Evolutionary conservation across 1,140 invertebrate genomes (phyloP).

Genomic region (Neomicropteryx cornuta): DNA sequence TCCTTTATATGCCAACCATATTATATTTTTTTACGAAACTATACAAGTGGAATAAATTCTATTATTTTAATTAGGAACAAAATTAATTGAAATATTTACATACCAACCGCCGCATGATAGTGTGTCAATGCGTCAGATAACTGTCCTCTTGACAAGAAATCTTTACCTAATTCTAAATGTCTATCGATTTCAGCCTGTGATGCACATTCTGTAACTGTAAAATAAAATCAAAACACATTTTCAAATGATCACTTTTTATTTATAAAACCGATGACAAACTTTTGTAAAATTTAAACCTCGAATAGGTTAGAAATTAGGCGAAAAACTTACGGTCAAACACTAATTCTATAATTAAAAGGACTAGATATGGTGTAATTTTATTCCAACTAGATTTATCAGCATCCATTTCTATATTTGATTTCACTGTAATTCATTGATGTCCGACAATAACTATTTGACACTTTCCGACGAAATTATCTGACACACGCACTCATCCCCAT

Average conservation of each 20-base stretch:
- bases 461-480: constrained; percentile 8
- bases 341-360: constrained; percentile 38
- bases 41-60: no score
- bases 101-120: constrained; percentile 96
- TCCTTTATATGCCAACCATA: neutral
- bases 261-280: neutral
- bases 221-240: constrained; percentile 13
- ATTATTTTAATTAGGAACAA: no score
- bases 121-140: constrained; percentile 93
- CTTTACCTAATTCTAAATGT: constrained; percentile 87
- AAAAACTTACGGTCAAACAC: constrained; percentile 34
- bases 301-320: constrained; percentile 8
- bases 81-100: no score
- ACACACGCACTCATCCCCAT: constrained; percentile 12
- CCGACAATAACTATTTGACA: constrained; percentile 4
- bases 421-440: constrained; percentile 7
- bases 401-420: constrained; percentile 9
- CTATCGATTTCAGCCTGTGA: constrained; percentile 73
- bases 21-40: constrained; percentile 4
- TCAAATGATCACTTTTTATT: constrained; percentile 15
- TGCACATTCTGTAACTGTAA: constrained; percentile 48
- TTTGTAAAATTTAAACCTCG: constrained; percentile 7
- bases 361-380: constrained; percentile 37
- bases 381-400: constrained; percentile 25
- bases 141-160: constrained; percentile 83